Percentiles rank a stretch among this genome's conserved stretches.
Conservation (phyloP, 2,113 vertebrate species). For the Microtus oregoni region DNA sequence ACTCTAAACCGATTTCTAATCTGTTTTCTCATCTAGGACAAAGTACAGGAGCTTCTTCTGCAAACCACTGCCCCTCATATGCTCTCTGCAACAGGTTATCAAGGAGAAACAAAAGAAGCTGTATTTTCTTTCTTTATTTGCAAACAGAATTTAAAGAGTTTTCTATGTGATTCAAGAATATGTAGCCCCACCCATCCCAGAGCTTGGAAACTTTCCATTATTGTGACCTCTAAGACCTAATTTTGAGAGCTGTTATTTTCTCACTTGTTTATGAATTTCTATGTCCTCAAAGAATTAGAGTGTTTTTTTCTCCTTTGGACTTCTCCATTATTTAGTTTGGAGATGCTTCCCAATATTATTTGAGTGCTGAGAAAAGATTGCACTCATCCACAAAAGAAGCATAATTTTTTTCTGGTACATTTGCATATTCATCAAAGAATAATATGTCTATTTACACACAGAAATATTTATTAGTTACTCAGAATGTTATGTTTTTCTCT, state of each 20-base stretch:
- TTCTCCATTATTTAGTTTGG: neutral
- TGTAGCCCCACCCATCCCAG: neutral
- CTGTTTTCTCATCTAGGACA: neutral
- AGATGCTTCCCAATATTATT: neutral
- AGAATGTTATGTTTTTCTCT: too few species aligned
- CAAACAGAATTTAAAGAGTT: neutral
- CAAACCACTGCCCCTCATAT: neutral
- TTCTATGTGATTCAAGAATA: neutral
- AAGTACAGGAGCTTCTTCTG: neutral
- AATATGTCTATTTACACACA: too few species aligned
- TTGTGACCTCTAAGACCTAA: neutral
- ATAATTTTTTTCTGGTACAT: too few species aligned
- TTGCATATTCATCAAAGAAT: too few species aligned
- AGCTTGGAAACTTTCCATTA: neutral
- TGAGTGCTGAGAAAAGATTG: too few species aligned
- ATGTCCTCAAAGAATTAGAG: neutral
- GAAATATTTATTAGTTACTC: too few species aligned
- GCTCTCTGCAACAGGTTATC: neutral
- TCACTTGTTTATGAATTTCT: neutral
- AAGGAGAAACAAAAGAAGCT: neutral
- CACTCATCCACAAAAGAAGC: too few species aligned
- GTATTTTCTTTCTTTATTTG: neutral
- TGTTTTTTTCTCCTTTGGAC: neutral
- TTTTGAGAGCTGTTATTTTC: neutral
- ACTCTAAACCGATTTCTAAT: neutral